Evolutionary conservation across 2,888 invertebrate genomes (phyloP).

Genomic region (Mesorhabditis belari): DNA sequence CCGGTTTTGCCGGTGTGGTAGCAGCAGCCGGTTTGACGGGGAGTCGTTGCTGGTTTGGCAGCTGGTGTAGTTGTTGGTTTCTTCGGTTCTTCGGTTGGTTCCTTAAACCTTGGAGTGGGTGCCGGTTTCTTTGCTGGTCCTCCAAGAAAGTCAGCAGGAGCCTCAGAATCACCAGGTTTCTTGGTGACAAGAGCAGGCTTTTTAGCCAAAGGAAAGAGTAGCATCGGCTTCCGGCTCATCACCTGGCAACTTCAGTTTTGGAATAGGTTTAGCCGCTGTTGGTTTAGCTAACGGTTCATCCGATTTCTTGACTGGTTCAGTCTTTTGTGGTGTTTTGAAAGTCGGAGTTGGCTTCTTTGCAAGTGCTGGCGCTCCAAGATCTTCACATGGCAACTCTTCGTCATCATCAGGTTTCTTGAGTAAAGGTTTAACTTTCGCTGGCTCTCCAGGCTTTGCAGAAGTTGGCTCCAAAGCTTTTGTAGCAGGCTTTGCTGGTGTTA

Average conservation of each 20-base stretch:
- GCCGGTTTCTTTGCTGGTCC: conserved; percentile 19
- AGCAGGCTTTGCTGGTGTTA: background rate
- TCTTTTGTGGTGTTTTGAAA: background rate
- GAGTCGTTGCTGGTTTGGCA: conserved; percentile 5
- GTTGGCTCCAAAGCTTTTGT: conserved; percentile 2
- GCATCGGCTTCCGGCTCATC: conserved; percentile 11
- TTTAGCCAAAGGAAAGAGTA: conserved; percentile 6
- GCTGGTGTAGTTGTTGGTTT: conserved; percentile 10
- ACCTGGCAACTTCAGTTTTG: background rate
- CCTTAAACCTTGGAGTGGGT: conserved; percentile 7
- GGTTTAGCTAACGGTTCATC: background rate
- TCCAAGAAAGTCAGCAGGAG: conserved; percentile 19
- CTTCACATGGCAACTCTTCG: conserved; percentile 1
- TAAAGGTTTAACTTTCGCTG: background rate
- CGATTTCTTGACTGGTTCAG: conserved; percentile 5
- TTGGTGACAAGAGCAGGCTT: background rate
- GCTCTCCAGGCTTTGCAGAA: conserved; percentile 6
- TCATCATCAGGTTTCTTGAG: background rate
- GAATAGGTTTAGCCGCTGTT: conserved; percentile 1
- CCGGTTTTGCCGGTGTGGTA: background rate
- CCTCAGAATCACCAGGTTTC: conserved; percentile 13
- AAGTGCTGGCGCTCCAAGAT: conserved; percentile 13
- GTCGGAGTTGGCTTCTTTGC: conserved; percentile 8
- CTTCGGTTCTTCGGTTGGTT: conserved; percentile 4
- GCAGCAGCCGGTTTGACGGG: conserved; percentile 1